A percentile compares a stretch with the other conserved stretches of the same genome.
Conservation (phyloP, 2,888 invertebrate genomes). For the Homarus gammarus region DNA sequence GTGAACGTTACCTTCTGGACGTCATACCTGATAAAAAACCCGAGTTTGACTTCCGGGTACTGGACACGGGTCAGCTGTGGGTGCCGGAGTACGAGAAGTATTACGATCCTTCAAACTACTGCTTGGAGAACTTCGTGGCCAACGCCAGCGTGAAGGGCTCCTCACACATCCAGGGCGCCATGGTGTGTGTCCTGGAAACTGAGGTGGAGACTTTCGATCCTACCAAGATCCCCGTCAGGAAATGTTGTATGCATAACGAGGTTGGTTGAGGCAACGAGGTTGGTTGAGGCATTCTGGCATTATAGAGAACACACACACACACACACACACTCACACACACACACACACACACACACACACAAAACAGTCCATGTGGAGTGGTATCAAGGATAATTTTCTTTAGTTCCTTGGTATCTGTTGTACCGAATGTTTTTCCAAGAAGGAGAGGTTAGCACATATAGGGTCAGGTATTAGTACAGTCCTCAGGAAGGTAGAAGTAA, state of each 20-base stretch:
- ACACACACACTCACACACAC: too few relatives aligned
- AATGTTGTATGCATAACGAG: conserved; percentile 72
- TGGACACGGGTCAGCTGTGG: conserved; percentile 72
- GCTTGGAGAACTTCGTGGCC: conserved; percentile 74
- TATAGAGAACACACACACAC: too few relatives aligned
- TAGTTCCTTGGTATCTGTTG: too few relatives aligned
- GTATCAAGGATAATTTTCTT: too few relatives aligned
- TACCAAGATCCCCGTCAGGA: conserved; percentile 73
- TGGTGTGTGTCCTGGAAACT: conserved; percentile 55
- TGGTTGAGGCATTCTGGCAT: neutral
- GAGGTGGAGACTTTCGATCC: conserved; percentile 71
- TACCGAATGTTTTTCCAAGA: too few relatives aligned
- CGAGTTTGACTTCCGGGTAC: conserved; percentile 65
- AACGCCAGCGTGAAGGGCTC: conserved; percentile 54
- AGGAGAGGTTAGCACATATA: too few relatives aligned
- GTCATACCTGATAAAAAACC: conserved; percentile 67
- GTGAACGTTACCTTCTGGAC: conserved; percentile 65
- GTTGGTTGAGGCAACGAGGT: conserved; percentile 64
- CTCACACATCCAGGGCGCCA: conserved; percentile 61
- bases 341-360: too few relatives aligned
- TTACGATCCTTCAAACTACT: conserved; percentile 69
- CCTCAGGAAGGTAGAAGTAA: too few relatives aligned
- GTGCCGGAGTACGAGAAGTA: conserved; percentile 67
- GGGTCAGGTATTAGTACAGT: too few relatives aligned
- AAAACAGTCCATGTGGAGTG: too few relatives aligned